Base-by-base conservation (phyloP, 2,113 vertebrate genomes). In the Hemiscyllium ocellatum region DNA sequence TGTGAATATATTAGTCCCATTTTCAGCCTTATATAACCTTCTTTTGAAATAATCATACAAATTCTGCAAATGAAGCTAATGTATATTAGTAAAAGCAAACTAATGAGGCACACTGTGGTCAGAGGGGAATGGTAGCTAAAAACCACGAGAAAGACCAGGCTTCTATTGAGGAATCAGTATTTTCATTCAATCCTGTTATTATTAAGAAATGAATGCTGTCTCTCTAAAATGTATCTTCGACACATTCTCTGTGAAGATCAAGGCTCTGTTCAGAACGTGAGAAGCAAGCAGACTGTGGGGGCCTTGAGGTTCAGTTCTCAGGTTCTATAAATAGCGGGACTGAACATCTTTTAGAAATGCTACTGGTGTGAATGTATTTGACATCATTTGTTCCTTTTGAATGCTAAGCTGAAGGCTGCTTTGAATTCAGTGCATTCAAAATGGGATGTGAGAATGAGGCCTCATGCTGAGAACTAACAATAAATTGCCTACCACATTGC, bases 231-330 rank as follows among this genome's bases (percentile, higher is more conserved):
- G 70, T 70, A 95, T 50, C 68, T 72, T 76, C 47, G 26, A 52
- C 22, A 52, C 94, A 52, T 70, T 95, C 24, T n/a, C n/a, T 93
- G 61, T 93, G 68, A 72, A 72, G 68, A 95, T 52, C 94, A 95
- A 70, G 66, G 33, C 66, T 47, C 68, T 4, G 24, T 94, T n/a
- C 3, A 22, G 66, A 94, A 94, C 17, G 66, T 70, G 80, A 83
- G 80, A 50, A 94, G 68, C 69, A 94, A 42, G 68, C 66, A 94
- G 66, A 19, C 93, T 26, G 37, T 47, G 20, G 15, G 24, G 26
- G 87, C 52, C 87, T 90, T 65, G 22, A 94, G 66, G 37, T 94
- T 47, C 66, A 70, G 26, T 47, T 94, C n/a, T 69, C 37, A 47
- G 66, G 37, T 50, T 94, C 93, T 70, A 70, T 69, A 13, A 70